phyloP scores from a whole-genome alignment of 2,797 vertebrate species.

The Sebastes alutus region DNA sequence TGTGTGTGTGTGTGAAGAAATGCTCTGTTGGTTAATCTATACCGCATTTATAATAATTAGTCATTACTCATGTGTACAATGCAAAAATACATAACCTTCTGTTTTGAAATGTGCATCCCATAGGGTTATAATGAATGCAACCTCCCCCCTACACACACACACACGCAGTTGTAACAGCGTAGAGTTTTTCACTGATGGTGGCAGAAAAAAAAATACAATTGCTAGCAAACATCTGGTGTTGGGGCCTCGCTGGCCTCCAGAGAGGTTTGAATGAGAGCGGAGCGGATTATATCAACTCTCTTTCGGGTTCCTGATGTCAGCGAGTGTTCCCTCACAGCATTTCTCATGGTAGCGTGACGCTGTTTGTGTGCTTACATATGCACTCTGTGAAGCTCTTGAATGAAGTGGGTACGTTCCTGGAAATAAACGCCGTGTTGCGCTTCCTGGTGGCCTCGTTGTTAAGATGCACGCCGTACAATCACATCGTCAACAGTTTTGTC shows the following conservation, averaged over 20 bases:
- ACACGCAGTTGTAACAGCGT: not conserved
- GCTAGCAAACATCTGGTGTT: slow-evolving; percentile 70
- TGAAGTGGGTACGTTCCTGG: not conserved
- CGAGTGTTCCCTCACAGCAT: slow-evolving; percentile 20
- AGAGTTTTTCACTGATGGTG: slow-evolving; percentile 64
- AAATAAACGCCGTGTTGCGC: not conserved
- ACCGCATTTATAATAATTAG: not conserved
- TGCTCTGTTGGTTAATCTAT: slow-evolving; percentile 10
- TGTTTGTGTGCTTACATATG: not conserved
- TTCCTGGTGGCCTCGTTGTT: not conserved
- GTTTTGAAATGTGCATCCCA: slow-evolving; percentile 14
- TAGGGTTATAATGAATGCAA: not conserved
- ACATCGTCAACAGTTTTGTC: not conserved
- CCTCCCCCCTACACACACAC: not conserved
- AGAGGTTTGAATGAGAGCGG: slow-evolving; percentile 28
- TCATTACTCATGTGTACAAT: slow-evolving; percentile 8
- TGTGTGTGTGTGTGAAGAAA: slow-evolving; percentile 5
- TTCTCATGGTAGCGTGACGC: slow-evolving; percentile 20
- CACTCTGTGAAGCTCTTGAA: slow-evolving; percentile 1
- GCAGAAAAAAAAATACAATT: slow-evolving; percentile 68
- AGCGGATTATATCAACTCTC: slow-evolving; percentile 39
- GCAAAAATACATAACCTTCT: not conserved
- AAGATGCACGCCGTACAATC: not conserved
- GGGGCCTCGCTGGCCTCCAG: slow-evolving; percentile 40
- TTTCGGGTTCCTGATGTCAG: slow-evolving; percentile 35